Conservation (phyloP, 2,888 invertebrate genomes). For the Drosophila multiciliata region DNA sequence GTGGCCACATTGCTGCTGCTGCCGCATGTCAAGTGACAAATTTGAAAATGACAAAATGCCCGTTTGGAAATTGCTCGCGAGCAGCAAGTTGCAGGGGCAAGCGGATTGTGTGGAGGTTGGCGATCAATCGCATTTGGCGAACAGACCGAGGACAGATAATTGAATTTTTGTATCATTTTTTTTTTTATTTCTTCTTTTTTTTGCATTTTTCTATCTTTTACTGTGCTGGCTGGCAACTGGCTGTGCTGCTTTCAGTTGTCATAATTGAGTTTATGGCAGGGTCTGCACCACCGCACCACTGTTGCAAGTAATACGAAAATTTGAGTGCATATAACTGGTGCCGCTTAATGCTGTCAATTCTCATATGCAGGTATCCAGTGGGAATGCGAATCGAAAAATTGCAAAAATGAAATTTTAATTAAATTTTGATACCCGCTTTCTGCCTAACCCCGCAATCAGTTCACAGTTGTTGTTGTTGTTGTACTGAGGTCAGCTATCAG, state of each 20-base stretch:
- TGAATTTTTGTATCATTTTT: conserved; percentile 72
- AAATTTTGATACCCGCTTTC: conserved; percentile 75
- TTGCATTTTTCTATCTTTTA: not conserved
- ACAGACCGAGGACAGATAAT: conserved; percentile 60
- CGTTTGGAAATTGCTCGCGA: conserved; percentile 50
- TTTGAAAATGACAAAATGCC: conserved; percentile 78
- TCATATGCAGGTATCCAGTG: conserved; percentile 25
- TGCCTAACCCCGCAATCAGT: conserved; percentile 50
- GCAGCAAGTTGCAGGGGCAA: not conserved
- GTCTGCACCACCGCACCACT: conserved; percentile 17
- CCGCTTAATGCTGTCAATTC: conserved; percentile 51
- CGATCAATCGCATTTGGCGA: conserved; percentile 45
- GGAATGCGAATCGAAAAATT: conserved; percentile 51
- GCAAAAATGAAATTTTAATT: conserved; percentile 80
- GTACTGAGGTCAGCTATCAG: conserved; percentile 39
- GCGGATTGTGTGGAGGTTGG: not conserved
- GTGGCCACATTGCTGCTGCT: conserved; percentile 45
- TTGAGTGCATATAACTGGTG: conserved; percentile 54
- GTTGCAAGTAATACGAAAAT: conserved; percentile 39
- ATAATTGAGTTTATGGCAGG: conserved; percentile 72
- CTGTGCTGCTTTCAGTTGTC: conserved; percentile 60
- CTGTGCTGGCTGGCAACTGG: conserved; percentile 11
- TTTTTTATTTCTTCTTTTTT: conserved; percentile 11
- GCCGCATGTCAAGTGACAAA: conserved; percentile 78
- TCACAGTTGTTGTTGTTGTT: conserved; percentile 36